Evolutionary conservation across 2,113 vertebrate genomes (phyloP).

Genomic region (Lichenostomus cassidix): DNA sequence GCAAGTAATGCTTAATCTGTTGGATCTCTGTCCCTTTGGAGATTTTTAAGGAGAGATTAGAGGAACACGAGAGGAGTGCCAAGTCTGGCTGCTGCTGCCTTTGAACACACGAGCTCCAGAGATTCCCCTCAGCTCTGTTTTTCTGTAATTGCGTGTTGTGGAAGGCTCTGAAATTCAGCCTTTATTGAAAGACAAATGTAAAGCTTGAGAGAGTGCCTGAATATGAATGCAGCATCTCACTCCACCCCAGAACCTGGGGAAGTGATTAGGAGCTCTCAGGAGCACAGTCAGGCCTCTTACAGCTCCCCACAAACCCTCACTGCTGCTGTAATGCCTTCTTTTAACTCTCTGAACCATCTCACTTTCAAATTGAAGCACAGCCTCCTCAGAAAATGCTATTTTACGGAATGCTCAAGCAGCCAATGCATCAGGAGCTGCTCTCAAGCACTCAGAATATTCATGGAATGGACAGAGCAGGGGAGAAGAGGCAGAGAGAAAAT

Average conservation of each 20-base stretch:
- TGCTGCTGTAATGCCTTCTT: not conserved
- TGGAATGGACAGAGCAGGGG: rapidly evolving
- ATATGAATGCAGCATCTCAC: not conserved
- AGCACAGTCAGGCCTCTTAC: not conserved
- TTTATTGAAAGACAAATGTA: constrained; percentile 1
- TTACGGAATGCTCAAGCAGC: not conserved
- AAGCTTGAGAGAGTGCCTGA: not conserved
- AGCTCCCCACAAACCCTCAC: not conserved
- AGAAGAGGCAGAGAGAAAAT: not conserved
- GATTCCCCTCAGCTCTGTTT: not conserved
- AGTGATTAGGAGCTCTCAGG: not conserved
- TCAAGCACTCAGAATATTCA: not conserved
- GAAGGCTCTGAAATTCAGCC: constrained; percentile 1
- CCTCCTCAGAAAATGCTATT: not conserved
- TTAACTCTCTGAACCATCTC: not conserved
- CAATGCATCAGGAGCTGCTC: not conserved
- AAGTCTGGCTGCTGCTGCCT: constrained; percentile 1
- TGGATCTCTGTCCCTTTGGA: not conserved
- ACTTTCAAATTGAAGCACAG: too few species aligned
- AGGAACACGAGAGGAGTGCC: not conserved
- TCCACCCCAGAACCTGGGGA: not conserved
- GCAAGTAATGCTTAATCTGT: not conserved
- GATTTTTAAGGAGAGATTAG: constrained; percentile 45
- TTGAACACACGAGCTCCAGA: constrained; percentile 14
- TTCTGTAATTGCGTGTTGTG: not conserved